Percentiles rank a stretch among this genome's conserved stretches.
phyloP scores from a whole-genome alignment of 2,888 invertebrate species.

The Neocrepidodera transversa region DNA sequence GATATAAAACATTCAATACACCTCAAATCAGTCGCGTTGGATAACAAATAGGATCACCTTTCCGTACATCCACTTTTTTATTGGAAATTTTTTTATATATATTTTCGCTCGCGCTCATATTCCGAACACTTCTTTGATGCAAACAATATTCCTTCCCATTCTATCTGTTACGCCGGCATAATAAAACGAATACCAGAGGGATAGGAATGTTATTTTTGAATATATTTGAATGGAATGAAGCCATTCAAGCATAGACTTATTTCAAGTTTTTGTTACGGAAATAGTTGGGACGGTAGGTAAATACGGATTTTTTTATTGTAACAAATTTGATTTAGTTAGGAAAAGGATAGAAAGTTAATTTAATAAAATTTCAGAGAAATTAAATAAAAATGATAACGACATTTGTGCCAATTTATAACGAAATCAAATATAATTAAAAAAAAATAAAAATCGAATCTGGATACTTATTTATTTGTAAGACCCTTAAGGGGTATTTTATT shows the following conservation, averaged over 20 bases:
- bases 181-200: slow-evolving; percentile 30
- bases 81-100: slow-evolving; percentile 31
- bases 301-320: not conserved
- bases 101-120: slow-evolving; percentile 27
- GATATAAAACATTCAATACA: slow-evolving; percentile 23
- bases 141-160: slow-evolving; percentile 30
- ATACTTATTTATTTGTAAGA: no score
- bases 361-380: no score
- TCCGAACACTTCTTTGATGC: slow-evolving; percentile 23
- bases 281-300: not conserved
- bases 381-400: no score
- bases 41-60: slow-evolving; percentile 35
- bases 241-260: slow-evolving; percentile 26
- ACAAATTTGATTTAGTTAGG: not conserved
- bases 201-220: slow-evolving; percentile 33
- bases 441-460: no score
- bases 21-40: slow-evolving; percentile 28
- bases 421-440: no score
- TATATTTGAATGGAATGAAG: slow-evolving; percentile 33
- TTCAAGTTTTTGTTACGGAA: slow-evolving; percentile 12
- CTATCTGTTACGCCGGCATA: slow-evolving; percentile 21
- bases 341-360: no score
- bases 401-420: no score
- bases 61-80: slow-evolving; percentile 28
- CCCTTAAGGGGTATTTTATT: no score